A percentile compares a stretch with the other conserved stretches of the same genome.
phyloP scores from a whole-genome alignment of 2,888 invertebrate genomes.

The Mantis religiosa region DNA sequence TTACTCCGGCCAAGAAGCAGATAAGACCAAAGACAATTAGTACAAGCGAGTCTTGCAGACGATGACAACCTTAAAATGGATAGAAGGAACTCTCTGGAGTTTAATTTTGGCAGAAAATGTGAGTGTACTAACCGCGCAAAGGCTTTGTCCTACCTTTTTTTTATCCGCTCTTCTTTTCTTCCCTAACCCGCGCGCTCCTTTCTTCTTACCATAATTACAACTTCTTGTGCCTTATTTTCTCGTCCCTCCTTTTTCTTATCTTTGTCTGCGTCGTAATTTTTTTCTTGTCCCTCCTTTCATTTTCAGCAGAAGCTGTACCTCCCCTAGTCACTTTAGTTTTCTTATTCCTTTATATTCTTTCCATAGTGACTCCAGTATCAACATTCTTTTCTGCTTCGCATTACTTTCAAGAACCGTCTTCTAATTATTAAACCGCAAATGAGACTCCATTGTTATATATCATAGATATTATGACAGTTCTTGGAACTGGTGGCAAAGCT shows the following conservation, averaged over 20 bases:
- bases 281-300: neutral
- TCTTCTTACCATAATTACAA: neutral
- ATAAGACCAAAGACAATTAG: neutral
- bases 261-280: neutral
- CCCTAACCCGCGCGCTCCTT: neutral
- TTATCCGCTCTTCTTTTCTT: neutral
- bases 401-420: neutral
- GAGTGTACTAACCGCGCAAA: neutral
- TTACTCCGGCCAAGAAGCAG: neutral
- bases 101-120: neutral
- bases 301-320: neutral
- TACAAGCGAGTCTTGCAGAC: neutral
- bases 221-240: neutral
- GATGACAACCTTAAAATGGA: neutral
- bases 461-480: too few relatives aligned
- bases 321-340: neutral
- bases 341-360: neutral
- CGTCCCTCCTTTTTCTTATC: neutral
- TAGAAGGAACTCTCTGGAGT: neutral
- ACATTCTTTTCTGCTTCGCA: neutral
- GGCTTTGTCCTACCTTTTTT: neutral
- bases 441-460: neutral
- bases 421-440: neutral
- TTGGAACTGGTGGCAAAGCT: too few relatives aligned
- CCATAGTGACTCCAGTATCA: neutral